Percentiles rank a stretch among this genome's conserved stretches.
phyloP scores from a whole-genome alignment of 2,888 invertebrate species.

The Lepidonotus clava region DNA sequence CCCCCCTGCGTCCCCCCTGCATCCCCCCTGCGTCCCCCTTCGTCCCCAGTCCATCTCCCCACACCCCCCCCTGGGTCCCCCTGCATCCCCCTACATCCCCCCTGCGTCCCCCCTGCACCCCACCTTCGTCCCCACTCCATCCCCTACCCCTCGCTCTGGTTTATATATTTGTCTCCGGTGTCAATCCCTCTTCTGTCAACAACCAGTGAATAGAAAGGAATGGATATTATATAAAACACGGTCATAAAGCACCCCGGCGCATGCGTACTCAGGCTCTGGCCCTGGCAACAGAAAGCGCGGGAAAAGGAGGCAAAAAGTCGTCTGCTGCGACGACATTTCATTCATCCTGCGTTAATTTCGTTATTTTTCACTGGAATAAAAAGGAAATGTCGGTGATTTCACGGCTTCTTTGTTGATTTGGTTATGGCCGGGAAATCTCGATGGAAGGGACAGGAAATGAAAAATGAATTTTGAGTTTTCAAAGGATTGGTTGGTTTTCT shows the following conservation, averaged over 20 bases:
- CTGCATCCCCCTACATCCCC: too few relatives aligned
- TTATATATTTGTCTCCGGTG: conserved; percentile 11
- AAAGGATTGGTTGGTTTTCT: not conserved
- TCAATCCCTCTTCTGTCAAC: not conserved
- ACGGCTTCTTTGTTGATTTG: not conserved
- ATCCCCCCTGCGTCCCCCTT: too few relatives aligned
- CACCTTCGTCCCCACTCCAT: too few relatives aligned
- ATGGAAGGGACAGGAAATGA: not conserved
- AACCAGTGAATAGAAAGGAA: not conserved
- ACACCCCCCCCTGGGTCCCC: too few relatives aligned
- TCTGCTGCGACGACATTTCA: conserved; percentile 2
- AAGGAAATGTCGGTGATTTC: not conserved
- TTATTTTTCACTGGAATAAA: not conserved
- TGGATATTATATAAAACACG: conserved; percentile 12
- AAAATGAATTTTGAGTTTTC: not conserved
- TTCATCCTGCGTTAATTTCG: conserved; percentile 1
- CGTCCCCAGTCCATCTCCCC: too few relatives aligned
- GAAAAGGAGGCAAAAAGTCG: not conserved
- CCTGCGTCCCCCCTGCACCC: too few relatives aligned
- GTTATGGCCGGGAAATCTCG: not conserved
- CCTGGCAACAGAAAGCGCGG: not conserved
- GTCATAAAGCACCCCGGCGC: not conserved
- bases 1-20: too few relatives aligned
- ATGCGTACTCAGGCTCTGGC: not conserved
- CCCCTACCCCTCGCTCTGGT: too few relatives aligned